Percentiles rank a stretch among this genome's conserved stretches.
Evolutionary conservation across 1,140 invertebrate species (phyloP).

Genomic region (Heterodera schachtii): DNA sequence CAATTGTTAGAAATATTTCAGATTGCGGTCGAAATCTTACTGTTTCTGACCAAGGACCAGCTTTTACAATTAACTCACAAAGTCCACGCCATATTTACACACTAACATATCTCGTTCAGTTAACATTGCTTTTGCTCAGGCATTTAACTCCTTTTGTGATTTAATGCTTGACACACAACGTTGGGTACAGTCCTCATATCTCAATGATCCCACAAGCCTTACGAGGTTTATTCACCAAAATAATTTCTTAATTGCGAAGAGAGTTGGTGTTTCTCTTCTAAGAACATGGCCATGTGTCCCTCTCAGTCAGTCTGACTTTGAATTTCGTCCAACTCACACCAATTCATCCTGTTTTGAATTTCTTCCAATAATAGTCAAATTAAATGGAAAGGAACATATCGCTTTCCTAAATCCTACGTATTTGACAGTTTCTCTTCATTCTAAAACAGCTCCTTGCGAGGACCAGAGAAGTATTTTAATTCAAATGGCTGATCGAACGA

Average conservation of each 20-base stretch:
- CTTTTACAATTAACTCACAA: no score
- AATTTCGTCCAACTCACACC: neutral
- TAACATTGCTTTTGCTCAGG: neutral
- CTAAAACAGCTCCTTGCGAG: constrained; percentile 1
- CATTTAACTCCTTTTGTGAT: neutral
- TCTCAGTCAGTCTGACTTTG: neutral
- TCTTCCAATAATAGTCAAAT: neutral
- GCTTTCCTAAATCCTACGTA: neutral
- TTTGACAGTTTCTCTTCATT: neutral
- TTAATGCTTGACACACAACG: neutral
- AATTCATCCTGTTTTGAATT: constrained; percentile 4
- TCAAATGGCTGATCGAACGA: neutral
- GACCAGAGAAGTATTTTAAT: neutral
- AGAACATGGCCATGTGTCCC: constrained; percentile 8
- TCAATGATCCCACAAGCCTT: constrained; percentile 1
- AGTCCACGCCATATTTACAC: neutral
- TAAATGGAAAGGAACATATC: neutral
- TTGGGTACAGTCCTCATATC: neutral
- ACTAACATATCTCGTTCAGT: neutral
- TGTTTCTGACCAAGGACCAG: no score
- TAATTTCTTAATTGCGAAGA: neutral
- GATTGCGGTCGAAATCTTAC: no score
- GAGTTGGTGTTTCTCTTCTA: neutral
- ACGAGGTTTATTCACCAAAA: neutral
- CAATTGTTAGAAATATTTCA: no score